Evolutionary conservation across 2,113 vertebrate genomes (phyloP).

Genomic region (Cinclus mexicanus): DNA sequence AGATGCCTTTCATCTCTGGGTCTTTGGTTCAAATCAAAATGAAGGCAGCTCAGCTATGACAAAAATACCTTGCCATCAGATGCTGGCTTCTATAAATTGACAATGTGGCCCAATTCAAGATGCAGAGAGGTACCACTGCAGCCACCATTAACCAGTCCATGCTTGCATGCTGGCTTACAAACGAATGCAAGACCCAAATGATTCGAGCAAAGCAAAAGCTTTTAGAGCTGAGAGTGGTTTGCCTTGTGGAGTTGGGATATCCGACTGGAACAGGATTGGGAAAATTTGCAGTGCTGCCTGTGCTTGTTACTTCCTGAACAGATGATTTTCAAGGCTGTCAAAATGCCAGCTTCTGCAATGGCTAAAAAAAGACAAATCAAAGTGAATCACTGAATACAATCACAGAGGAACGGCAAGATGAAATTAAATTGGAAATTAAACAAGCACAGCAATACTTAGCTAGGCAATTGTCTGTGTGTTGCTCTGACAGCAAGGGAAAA

Average conservation of each 20-base stretch:
- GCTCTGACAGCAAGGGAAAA: neutral
- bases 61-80: neutral
- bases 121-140: neutral
- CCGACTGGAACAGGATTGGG: neutral
- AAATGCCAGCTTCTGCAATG: neutral
- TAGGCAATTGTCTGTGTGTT: neutral
- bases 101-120: neutral
- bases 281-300: neutral
- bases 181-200: fast-evolving
- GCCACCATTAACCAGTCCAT: neutral
- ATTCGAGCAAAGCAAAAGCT: neutral
- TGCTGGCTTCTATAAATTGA: neutral
- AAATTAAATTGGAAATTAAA: conserved; percentile 50
- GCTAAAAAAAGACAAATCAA: conserved; percentile 43
- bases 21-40: neutral
- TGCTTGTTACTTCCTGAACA: neutral
- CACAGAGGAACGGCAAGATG: neutral
- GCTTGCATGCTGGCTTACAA: neutral
- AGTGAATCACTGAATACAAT: conserved; percentile 37
- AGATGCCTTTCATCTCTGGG: neutral
- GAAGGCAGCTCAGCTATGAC: neutral
- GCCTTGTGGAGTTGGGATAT: neutral
- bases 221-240: neutral
- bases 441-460: neutral
- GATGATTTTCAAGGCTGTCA: neutral